A percentile compares a stretch with the other conserved stretches of the same genome.
Evolutionary conservation across 2,797 vertebrate genomes (phyloP).

Genomic region (Sparus aurata): DNA sequence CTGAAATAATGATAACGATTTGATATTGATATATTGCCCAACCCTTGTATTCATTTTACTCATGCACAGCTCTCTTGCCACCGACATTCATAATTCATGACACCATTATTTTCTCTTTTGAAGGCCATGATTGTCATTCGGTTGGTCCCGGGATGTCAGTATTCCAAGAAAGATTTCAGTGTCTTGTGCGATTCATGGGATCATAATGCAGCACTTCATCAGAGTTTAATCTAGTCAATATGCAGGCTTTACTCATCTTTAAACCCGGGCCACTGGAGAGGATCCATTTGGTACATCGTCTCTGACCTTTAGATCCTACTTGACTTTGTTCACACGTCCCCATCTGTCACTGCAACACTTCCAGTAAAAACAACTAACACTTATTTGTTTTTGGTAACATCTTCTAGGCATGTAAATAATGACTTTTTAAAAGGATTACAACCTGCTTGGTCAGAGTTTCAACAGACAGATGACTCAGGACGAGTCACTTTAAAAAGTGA

Average conservation of each 20-base stretch:
- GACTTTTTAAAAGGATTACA: slow-evolving; percentile 4
- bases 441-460: slow-evolving; percentile 34
- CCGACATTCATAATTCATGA: slow-evolving; percentile 54
- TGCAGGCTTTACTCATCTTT: not conserved
- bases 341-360: slow-evolving; percentile 37
- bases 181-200: not conserved
- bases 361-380: slow-evolving; percentile 12
- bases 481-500: slow-evolving; percentile 4
- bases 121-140: not conserved
- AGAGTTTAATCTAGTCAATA: not conserved
- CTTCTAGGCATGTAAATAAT: slow-evolving; percentile 14
- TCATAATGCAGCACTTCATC: not conserved
- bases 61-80: slow-evolving; percentile 7
- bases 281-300: slow-evolving; percentile 28
- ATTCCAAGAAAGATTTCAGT: not conserved
- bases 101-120: slow-evolving; percentile 1
- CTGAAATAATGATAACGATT: too few species aligned
- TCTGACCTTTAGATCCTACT: not conserved
- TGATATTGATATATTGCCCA: too few species aligned
- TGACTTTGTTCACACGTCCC: slow-evolving; percentile 30
- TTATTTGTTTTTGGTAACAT: slow-evolving; percentile 25
- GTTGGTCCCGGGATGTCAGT: not conserved
- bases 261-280: not conserved
- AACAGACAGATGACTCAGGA: slow-evolving; percentile 11
- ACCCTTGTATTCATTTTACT: not conserved